These are phyloP conservation scores for Crotalus helleri DNA, from an alignment of 2,113 vertebrate genomes.

Conservation along the genomic window DNA sequence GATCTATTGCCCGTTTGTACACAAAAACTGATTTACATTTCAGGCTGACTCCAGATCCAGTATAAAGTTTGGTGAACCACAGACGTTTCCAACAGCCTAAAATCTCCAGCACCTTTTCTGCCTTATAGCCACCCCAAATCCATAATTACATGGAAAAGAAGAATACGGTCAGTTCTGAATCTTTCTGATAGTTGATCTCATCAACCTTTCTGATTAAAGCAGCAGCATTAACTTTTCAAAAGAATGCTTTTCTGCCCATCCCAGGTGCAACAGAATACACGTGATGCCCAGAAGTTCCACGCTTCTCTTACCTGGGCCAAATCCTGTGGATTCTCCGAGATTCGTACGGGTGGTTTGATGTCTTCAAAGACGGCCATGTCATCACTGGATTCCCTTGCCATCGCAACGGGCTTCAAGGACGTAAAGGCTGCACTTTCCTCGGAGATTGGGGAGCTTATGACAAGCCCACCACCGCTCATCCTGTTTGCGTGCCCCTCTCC, in stretches of 20 bases:
- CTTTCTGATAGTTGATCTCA: background rate
- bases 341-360: slow-evolving; percentile 76
- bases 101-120: no score
- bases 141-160: background rate
- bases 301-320: slow-evolving; percentile 65
- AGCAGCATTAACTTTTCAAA: background rate
- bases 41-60: rapidly evolving
- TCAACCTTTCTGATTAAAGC: background rate
- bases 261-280: background rate
- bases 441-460: slow-evolving; percentile 67
- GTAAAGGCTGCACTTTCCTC: slow-evolving; percentile 81
- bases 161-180: background rate
- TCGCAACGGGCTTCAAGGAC: slow-evolving; percentile 81
- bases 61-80: background rate
- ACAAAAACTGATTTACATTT: background rate
- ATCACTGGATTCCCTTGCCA: slow-evolving; percentile 76
- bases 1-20: no score
- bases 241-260: background rate
- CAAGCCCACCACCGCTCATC: slow-evolving; percentile 80
- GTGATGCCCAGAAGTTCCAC: background rate
- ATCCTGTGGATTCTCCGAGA: slow-evolving; percentile 54
- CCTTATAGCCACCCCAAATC: background rate
- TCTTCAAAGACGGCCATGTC: slow-evolving; percentile 86
- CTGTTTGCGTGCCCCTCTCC: slow-evolving; percentile 19
- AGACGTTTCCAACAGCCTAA: background rate